Evolutionary conservation across 2,888 invertebrate genomes (phyloP).

Genomic region (Aphodius granarius): DNA sequence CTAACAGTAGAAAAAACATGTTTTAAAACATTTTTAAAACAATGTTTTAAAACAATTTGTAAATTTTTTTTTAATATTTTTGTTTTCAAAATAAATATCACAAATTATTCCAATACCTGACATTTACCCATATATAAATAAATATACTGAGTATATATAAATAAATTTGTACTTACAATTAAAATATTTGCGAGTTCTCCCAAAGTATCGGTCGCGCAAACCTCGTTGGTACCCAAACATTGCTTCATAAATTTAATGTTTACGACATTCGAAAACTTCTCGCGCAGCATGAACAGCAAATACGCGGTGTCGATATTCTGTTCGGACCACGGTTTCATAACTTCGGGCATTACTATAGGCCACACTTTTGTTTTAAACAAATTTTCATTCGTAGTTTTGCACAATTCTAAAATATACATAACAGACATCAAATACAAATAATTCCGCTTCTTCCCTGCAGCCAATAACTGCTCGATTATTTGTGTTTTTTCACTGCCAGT

Average conservation of each 20-base stretch:
- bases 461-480: conserved; percentile 54
- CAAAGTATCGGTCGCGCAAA: conserved; percentile 63
- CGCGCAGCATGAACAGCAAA: conserved; percentile 56
- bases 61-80: no score
- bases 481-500: conserved; percentile 56
- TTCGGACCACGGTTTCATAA: conserved; percentile 65
- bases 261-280: conserved; percentile 57
- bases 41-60: no score
- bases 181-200: conserved; percentile 61
- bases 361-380: conserved; percentile 62
- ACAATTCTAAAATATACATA: conserved; percentile 63
- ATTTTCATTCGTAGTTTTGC: conserved; percentile 59
- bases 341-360: conserved; percentile 62
- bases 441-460: conserved; percentile 63
- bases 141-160: no score
- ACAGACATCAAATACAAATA: conserved; percentile 64
- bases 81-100: no score
- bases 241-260: conserved; percentile 60
- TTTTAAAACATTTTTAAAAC: no score
- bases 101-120: no score
- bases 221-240: conserved; percentile 58
- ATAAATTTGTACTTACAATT: conserved; percentile 61
- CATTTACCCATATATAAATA: no score
- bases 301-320: conserved; percentile 68
- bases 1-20: no score